phyloP scores from a whole-genome alignment of 2,888 invertebrate genomes.

The Flexamia atlantica region DNA sequence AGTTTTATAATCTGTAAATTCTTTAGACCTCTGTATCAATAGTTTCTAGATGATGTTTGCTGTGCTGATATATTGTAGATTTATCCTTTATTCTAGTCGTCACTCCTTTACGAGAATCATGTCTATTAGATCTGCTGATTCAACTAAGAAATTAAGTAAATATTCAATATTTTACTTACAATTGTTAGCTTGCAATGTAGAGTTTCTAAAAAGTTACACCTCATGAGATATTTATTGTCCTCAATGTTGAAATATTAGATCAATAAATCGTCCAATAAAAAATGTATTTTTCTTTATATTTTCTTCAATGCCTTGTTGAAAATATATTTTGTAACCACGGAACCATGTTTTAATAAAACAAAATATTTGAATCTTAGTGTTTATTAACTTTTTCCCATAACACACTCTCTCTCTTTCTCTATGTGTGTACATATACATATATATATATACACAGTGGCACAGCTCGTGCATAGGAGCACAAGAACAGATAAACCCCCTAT shows the following conservation, averaged over 20 bases:
- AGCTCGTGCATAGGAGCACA: too few relatives aligned
- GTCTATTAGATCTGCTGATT: not conserved
- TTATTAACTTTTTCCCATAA: not conserved
- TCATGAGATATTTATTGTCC: conserved; percentile 39
- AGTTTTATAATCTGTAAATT: conserved; percentile 47
- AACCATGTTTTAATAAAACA: conserved; percentile 55
- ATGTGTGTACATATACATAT: too few relatives aligned
- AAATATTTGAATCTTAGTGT: not conserved
- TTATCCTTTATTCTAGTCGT: conserved; percentile 16
- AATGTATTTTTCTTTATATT: conserved; percentile 50
- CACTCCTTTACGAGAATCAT: not conserved
- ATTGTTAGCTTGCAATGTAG: conserved; percentile 25
- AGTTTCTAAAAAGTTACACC: conserved; percentile 31
- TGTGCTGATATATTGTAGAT: conserved; percentile 32
- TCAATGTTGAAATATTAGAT: conserved; percentile 10
- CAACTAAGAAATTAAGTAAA: conserved; percentile 31
- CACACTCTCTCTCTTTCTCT: too few relatives aligned
- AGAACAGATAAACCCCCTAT: too few relatives aligned
- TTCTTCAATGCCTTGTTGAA: conserved; percentile 57
- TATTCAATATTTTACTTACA: conserved; percentile 39
- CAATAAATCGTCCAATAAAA: conserved; percentile 47
- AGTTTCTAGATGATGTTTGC: conserved; percentile 51
- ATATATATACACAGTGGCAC: too few relatives aligned
- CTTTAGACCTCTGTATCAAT: conserved; percentile 17
- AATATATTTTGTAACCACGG: conserved; percentile 50